phyloP scores from a whole-genome alignment of 1,140 invertebrate species.

The Drosophila lacteicornis region DNA sequence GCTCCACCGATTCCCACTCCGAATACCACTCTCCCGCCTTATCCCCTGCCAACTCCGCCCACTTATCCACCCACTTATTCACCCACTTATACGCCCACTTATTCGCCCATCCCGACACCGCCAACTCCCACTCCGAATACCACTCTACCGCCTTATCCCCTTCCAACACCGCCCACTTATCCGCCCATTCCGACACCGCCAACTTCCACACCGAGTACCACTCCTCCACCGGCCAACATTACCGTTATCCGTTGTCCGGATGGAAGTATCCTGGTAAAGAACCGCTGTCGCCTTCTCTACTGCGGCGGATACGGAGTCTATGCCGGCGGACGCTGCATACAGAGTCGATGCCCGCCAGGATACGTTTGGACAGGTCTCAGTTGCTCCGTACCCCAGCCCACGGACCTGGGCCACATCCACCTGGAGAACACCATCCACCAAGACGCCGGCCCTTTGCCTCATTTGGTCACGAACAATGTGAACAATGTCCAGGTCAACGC shows the following conservation, averaged over 20 bases:
- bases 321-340: constrained; percentile 38
- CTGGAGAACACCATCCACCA: constrained; percentile 39
- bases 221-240: constrained; percentile 36
- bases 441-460: constrained; percentile 1
- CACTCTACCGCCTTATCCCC: neutral
- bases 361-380: constrained; percentile 60
- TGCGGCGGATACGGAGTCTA: constrained; percentile 39
- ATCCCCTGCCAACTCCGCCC: neutral
- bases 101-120: neutral
- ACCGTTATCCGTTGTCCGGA: constrained; percentile 32
- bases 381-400: constrained; percentile 40
- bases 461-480: constrained; percentile 52
- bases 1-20: neutral
- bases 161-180: constrained; percentile 1
- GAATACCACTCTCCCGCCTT: neutral
- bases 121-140: neutral
- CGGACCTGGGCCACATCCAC: constrained; percentile 38
- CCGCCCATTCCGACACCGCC: neutral
- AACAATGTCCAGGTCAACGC: constrained; percentile 66
- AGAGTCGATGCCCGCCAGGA: constrained; percentile 52
- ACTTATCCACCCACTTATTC: neutral
- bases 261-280: constrained; percentile 50
- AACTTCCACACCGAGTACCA: constrained; percentile 28
- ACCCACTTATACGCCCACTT: neutral
- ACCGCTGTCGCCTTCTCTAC: constrained; percentile 55